Evolutionary conservation across 2,113 vertebrate species (phyloP), one percentile per base, ranked within the genome.

Genomic region (Alethe diademata): DNA sequence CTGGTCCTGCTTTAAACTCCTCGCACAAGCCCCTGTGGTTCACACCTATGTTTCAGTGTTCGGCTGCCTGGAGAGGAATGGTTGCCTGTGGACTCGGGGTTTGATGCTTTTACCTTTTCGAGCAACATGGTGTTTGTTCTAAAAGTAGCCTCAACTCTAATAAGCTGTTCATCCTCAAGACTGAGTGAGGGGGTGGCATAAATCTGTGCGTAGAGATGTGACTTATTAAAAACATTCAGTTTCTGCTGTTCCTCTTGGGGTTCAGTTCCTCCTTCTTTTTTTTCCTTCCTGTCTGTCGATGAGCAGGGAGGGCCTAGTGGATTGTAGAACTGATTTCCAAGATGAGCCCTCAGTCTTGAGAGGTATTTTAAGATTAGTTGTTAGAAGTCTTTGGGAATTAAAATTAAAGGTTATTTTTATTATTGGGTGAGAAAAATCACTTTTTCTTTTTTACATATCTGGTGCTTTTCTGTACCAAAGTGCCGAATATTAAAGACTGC

Each of bases 251-350:
- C 66, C 45, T 82, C 71, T 57, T 51, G 45, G 51, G 53, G 22
- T 56, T 89, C 9, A 4, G 61, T 81, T 76, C 67, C 51, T 75
- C 56, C 88, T 95, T 70, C 25, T 61, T 57, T 66, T 69, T 79
- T 42, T 45, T 51, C 35, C 58, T 47, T 73, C 51, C 62, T 69
- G 12, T 62, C 57, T 48, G 51, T 60, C 2, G 4, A 45, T 85
- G 88, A 85, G 50, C 28, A 6, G 26, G 72, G 62, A 90, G 74
- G 62, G 53, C 58, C 36, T 85, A 6, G 53, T 53, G 12, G 23
- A 13, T 25, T 80, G 51, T 75, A 18, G 67, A 88, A 78, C 19
- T 78, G 47, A 71, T 82, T 86, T 92, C 75, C 82, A 78, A 81
- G 82, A 58, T 84, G 53, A 92, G 47, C 48, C 22, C 36, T 85